Evolutionary conservation across 64 coral and sea anemone genomes (phyloP).

Genomic region (Pocillopora damicornis): DNA sequence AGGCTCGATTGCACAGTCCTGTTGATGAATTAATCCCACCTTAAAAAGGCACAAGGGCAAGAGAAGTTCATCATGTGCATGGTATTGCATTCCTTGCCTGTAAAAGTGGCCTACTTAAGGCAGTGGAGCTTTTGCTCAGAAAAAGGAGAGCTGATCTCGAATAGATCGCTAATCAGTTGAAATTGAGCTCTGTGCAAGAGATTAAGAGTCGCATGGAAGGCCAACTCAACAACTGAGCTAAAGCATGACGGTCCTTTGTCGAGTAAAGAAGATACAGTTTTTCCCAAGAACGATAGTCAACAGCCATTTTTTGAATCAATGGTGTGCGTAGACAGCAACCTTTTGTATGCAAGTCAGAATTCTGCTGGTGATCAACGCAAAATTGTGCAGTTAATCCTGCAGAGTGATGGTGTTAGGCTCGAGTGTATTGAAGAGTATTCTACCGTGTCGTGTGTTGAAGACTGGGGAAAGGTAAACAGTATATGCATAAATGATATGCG

Average conservation of each 20-base stretch:
- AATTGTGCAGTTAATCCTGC: slow-evolving; percentile 67
- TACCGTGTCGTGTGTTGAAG: slow-evolving; percentile 60
- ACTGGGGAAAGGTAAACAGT: slow-evolving; percentile 67
- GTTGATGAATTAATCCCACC: slow-evolving; percentile 49
- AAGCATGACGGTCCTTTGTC: slow-evolving; percentile 55
- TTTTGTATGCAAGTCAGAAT: slow-evolving; percentile 49
- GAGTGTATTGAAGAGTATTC: slow-evolving; percentile 65
- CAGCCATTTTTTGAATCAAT: slow-evolving; percentile 64
- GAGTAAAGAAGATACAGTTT: slow-evolving; percentile 57
- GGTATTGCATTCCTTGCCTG: slow-evolving; percentile 46
- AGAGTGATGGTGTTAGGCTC: slow-evolving; percentile 74
- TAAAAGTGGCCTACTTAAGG: slow-evolving; percentile 49
- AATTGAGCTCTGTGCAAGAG: slow-evolving; percentile 46
- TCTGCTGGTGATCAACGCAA: slow-evolving; percentile 45
- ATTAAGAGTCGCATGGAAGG: slow-evolving; percentile 59
- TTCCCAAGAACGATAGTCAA: slow-evolving; percentile 37
- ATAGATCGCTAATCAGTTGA: slow-evolving; percentile 51
- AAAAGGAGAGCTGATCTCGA: slow-evolving; percentile 61
- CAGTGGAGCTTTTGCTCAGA: slow-evolving; percentile 48
- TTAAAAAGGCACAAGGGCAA: slow-evolving; percentile 51
- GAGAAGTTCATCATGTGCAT: slow-evolving; percentile 48
- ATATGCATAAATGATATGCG: slow-evolving; percentile 48
- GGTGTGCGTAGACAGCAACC: slow-evolving; percentile 50
- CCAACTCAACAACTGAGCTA: slow-evolving; percentile 36
- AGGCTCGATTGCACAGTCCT: slow-evolving; percentile 65